These are phyloP conservation scores for Empis stercorea DNA, from an alignment of 2,888 invertebrate species.

Conservation along the genomic window DNA sequence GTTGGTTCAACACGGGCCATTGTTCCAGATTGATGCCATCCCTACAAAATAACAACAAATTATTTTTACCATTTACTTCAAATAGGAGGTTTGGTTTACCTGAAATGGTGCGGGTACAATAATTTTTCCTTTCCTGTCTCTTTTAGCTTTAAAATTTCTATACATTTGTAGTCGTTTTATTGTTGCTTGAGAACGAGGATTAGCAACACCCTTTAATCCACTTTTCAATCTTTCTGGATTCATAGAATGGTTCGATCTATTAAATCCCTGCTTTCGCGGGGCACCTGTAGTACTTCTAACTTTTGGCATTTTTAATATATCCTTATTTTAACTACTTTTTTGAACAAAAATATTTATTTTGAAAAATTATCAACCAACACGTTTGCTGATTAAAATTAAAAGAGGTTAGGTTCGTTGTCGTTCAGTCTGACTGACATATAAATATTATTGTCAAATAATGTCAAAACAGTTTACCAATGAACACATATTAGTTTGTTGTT, in stretches of 20 bases:
- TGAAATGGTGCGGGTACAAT: slow-evolving; percentile 93
- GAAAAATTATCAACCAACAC: too few relatives aligned
- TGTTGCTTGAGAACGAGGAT: slow-evolving; percentile 78
- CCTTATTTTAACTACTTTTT: too few relatives aligned
- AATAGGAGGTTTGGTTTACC: slow-evolving; percentile 19
- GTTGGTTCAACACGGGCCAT: slow-evolving; percentile 93
- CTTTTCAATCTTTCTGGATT: slow-evolving; percentile 77
- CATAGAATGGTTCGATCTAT: slow-evolving; percentile 83
- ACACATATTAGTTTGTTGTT: too few relatives aligned
- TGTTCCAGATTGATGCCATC: slow-evolving; percentile 73
- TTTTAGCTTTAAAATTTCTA: slow-evolving; percentile 89
- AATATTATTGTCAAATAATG: too few relatives aligned
- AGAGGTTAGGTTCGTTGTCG: too few relatives aligned
- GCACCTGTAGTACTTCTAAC: slow-evolving; percentile 56
- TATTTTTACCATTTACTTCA: background rate
- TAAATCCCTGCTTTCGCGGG: slow-evolving; percentile 73
- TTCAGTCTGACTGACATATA: too few relatives aligned
- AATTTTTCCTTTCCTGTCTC: slow-evolving; percentile 82
- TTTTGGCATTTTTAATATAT: slow-evolving; percentile 52
- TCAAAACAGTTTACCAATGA: too few relatives aligned
- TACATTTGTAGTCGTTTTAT: slow-evolving; percentile 98
- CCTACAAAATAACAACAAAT: slow-evolving; percentile 37
- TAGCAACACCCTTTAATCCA: slow-evolving; percentile 71
- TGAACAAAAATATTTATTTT: too few relatives aligned
- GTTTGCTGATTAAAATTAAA: too few relatives aligned